phyloP scores from a whole-genome alignment of 2,888 invertebrate species.

The Agonopterix alstromeriana region DNA sequence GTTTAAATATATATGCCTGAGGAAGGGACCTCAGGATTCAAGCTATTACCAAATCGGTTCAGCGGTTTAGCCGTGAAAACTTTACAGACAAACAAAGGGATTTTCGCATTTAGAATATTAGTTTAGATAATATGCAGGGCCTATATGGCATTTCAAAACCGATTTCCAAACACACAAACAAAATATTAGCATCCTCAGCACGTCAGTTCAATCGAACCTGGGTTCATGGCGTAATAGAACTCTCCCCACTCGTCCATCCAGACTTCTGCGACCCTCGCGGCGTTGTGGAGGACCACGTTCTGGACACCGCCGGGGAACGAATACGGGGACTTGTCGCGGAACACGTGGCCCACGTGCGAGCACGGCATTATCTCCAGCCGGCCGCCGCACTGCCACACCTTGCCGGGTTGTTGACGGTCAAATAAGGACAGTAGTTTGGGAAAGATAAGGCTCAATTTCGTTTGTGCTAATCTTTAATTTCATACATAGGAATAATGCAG shows the following conservation, averaged over 20 bases:
- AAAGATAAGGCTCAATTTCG: no score
- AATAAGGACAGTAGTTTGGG: no score
- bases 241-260: slow-evolving; percentile 99
- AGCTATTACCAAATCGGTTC: no score
- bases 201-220: slow-evolving; percentile 83
- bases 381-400: slow-evolving; percentile 98
- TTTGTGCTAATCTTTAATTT: no score
- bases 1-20: no score
- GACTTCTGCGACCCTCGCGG: slow-evolving; percentile 98
- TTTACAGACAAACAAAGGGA: no score
- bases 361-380: slow-evolving; percentile 96
- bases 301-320: slow-evolving; percentile 99
- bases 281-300: slow-evolving; percentile 98
- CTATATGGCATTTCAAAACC: no score
- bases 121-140: no score
- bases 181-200: background rate
- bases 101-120: no score
- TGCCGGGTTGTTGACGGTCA: slow-evolving; percentile 15
- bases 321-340: slow-evolving; percentile 98
- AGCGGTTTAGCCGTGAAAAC: no score
- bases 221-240: slow-evolving; percentile 99
- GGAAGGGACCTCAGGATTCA: no score
- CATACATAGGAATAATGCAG: no score
- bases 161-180: background rate
- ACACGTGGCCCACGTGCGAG: slow-evolving; percentile 97